These are phyloP conservation scores for Podargus strigoides DNA, from an alignment of 2,797 vertebrate genomes.

Conservation along the genomic window DNA sequence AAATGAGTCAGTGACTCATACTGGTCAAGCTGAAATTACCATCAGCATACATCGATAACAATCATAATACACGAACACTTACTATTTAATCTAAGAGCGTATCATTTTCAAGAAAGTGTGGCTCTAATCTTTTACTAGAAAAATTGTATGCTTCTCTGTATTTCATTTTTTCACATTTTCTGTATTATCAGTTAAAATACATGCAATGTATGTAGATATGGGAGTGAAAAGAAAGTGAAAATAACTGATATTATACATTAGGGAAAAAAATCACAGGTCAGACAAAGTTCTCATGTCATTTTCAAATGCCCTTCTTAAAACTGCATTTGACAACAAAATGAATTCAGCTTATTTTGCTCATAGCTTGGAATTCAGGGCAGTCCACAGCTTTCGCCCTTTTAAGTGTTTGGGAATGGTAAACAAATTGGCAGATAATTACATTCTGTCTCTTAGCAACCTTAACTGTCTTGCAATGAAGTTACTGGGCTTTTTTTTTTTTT, in stretches of 20 bases:
- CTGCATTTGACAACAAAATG: not conserved
- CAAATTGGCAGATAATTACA: conserved; percentile 52
- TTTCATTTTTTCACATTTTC: not conserved
- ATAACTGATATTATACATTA: not conserved
- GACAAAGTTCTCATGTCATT: not conserved
- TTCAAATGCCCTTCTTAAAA: not conserved
- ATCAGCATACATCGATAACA: not conserved
- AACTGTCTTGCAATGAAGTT: conserved; percentile 19
- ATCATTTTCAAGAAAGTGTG: not conserved
- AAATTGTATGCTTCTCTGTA: not conserved
- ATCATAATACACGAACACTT: not conserved
- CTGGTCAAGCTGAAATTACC: not conserved
- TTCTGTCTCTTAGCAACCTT: conserved; percentile 58
- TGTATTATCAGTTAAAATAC: not conserved
- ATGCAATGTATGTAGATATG: not conserved
- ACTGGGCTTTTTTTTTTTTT: not conserved
- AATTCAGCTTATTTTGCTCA: not conserved
- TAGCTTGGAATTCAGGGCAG: conserved; percentile 1
- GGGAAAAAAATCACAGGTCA: not conserved
- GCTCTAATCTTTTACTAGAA: not conserved
- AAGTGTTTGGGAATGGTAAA: conserved; percentile 44
- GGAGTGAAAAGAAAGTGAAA: not conserved
- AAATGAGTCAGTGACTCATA: not conserved
- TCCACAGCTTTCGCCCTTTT: not conserved
- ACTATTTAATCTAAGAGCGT: not conserved